Base-by-base conservation (phyloP, 2,888 invertebrate species). In the Drosophila diplacantha region DNA sequence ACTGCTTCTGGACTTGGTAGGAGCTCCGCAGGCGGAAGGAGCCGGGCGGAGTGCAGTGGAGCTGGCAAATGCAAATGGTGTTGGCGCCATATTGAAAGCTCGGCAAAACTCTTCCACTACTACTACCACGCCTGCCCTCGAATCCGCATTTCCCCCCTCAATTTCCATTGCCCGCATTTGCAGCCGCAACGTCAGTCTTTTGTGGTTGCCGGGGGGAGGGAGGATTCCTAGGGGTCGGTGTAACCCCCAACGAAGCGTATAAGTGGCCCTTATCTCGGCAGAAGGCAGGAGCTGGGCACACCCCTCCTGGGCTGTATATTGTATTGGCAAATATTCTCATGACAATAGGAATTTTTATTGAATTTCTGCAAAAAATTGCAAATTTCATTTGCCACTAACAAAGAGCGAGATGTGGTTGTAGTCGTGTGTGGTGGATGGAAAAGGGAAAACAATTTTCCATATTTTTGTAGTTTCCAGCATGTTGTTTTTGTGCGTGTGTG, bases 311-410 rank as follows among this genome's bases (percentile, higher is more conserved):
- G 34, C 32, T 41, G 52, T 63, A 56, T 69, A 69, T 69, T 77
- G 82, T 82, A 76, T 78, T 77, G 82, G 80, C 80, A 82, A 82
- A 78, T 80, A 82, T 80, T 80, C 82, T 65, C 77, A 80, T 82
- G 78, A 78, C 78, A 82, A 82, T 81, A 73, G 79, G 83, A 79
- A 80, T 80, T 83, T 79, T 81, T 81, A 81, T 80, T 83, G 83
- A 80, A 81, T 80, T 83, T 83, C 81, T 83, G 83, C 83, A 73
- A 83, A 60, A 78, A 80, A 78, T 78, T 74, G 81, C 69, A 75
- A 81, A 81, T 83, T 79, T 78, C 78, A 81, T 83, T 83, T 69
- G 75, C 50, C 55, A 53, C 49, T 51, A 61, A 75, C 65, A 68
- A 51, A 63, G 26, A 34, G 26, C n/a, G 68, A 66, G 64, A 35